Conservation (phyloP, 2,797 vertebrate genomes). For the Pangasius krempfi region DNA sequence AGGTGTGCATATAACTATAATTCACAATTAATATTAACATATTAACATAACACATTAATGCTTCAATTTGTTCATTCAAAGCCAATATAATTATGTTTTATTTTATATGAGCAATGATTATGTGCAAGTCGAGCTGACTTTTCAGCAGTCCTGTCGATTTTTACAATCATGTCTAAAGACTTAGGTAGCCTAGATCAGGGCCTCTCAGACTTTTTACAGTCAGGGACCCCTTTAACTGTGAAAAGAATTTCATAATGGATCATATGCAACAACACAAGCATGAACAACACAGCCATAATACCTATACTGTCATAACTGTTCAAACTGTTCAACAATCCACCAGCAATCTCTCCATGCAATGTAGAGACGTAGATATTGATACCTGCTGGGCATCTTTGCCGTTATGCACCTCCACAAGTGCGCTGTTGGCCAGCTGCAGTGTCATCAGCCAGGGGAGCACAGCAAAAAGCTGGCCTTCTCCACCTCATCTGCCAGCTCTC, state of each 20-base stretch:
- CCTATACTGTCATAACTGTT: background rate
- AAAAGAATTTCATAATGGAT: background rate
- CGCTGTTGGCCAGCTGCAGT: background rate
- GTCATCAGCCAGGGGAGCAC: background rate
- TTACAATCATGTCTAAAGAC: background rate
- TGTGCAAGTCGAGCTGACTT: background rate
- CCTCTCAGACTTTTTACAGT: background rate
- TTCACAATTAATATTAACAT: background rate
- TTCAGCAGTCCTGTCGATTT: background rate
- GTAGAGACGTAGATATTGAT: background rate
- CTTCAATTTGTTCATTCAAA: background rate
- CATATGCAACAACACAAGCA: background rate
- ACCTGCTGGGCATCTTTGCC: background rate
- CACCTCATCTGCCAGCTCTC: background rate
- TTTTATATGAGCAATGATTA: background rate
- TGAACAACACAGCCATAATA: background rate
- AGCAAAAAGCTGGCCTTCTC: constrained; percentile 1
- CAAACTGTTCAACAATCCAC: background rate
- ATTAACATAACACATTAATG: background rate
- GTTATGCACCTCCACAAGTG: background rate
- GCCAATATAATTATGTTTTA: background rate
- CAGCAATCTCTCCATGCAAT: background rate
- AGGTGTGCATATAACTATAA: background rate
- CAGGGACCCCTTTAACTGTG: background rate
- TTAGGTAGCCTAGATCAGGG: background rate